Evolutionary conservation across 2,113 vertebrate species (phyloP), one percentile per base, ranked within the genome.

Genomic region (Collichthys lucidus): DNA sequence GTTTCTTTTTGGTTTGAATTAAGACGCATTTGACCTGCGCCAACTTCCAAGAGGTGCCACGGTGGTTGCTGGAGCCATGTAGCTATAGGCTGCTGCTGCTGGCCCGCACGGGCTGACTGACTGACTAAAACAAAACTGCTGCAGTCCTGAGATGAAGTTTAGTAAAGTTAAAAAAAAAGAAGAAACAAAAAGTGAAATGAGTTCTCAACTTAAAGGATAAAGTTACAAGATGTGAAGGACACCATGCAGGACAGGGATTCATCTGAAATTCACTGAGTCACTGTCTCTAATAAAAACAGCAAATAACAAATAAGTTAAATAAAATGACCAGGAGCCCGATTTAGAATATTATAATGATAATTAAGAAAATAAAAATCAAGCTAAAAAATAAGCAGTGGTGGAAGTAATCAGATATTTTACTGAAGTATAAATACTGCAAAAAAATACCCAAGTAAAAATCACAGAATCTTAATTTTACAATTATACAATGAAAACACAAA

Each of bases 11-110:
- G 74, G 52, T 63, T 72, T 82, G 81, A 91, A 88, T 85, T 83
- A 83, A 85, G 84, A 63, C 79, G 72, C 85, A 19, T 91, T 84
- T 84, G 88, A 87, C 84, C 83, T 66, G 86, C 66, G 86, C 82
- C 62, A 83, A 64, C 77, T 85, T 82, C 80, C 68, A 63, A 31
- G 64, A 88, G 78, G 55, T 62, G 82, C 75, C 60, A 61, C 71
- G 52, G 46, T 35, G 73, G 78, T 74, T 26, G 50, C 55, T 17
- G 63, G 42, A 79, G 80, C 49, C 66, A 22, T 20, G 47, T 2
- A 49, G 35, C 75, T 73, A 47, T 31, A 52, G 66, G 53, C 55
- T 60, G 64, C 52, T 29, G 74, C 71, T 52, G 20, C 22, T 44
- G 49, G 35, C 35, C 35, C 9, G 35, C 35, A 40, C 1, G 35